phyloP scores from a whole-genome alignment of 2,113 vertebrate species.

The human (Homo sapiens) region GRCh38 chr2:156457001-156457500 shows the following conservation, averaged over 20 bases:
- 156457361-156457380: neutral
- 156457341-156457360: neutral
- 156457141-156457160: neutral
- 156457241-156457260: neutral
- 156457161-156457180: conserved; percentile 41
- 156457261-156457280: conserved; percentile 34
- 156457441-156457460: conserved; percentile 34
- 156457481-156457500: conserved; percentile 22
- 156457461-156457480: neutral
- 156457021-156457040: neutral
- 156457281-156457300: conserved; percentile 64
- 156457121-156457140: neutral
- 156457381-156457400: neutral
- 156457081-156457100: neutral
- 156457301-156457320: conserved; percentile 42
- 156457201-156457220: conserved; percentile 41
- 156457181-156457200: conserved; percentile 8
- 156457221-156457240: conserved; percentile 3
- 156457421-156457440: conserved; percentile 35
- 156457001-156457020: neutral
- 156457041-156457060: neutral
- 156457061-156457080: conserved; percentile 21
- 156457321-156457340: neutral
- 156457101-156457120: conserved; percentile 3
- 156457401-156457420: neutral